Evolutionary conservation across 2,888 invertebrate genomes (phyloP).

Genomic region (Drosophila leonis): DNA sequence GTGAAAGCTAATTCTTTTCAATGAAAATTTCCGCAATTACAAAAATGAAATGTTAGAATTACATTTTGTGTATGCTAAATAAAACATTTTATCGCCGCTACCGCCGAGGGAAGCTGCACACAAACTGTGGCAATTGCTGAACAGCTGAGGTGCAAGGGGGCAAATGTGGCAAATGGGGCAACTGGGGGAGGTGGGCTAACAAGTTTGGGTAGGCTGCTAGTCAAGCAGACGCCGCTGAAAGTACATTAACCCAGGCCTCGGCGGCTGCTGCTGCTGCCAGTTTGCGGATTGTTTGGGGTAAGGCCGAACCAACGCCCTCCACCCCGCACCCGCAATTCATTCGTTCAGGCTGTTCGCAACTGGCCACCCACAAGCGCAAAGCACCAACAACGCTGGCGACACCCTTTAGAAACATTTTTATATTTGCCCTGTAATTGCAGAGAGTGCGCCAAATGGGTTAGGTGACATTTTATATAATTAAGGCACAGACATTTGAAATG

Average conservation of each 20-base stretch:
- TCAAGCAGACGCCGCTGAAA: conserved; percentile 67
- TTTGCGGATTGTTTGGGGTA: conserved; percentile 41
- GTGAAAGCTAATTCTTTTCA: conserved; percentile 70
- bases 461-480: no score
- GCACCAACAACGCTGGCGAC: conserved; percentile 54
- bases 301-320: conserved; percentile 11
- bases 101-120: conserved; percentile 41
- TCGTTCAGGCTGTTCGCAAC: conserved; percentile 19
- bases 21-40: conserved; percentile 79
- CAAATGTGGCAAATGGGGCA: not conserved
- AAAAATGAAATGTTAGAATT: conserved; percentile 71
- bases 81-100: conserved; percentile 58
- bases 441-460: not conserved
- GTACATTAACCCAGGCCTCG: conserved; percentile 74
- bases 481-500: not conserved
- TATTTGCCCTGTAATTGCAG: conserved; percentile 15
- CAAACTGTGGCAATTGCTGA: conserved; percentile 33
- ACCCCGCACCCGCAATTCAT: conserved; percentile 3
- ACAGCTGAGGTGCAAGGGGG: not conserved
- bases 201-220: conserved; percentile 55
- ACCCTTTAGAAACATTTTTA: conserved; percentile 65
- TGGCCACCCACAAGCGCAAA: conserved; percentile 58
- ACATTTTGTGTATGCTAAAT: conserved; percentile 60
- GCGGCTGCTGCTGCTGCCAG: conserved; percentile 24
- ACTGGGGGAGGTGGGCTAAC: not conserved